Evolutionary conservation across 2,797 vertebrate species (phyloP).

Genomic region (Oreochromis mossambicus): DNA sequence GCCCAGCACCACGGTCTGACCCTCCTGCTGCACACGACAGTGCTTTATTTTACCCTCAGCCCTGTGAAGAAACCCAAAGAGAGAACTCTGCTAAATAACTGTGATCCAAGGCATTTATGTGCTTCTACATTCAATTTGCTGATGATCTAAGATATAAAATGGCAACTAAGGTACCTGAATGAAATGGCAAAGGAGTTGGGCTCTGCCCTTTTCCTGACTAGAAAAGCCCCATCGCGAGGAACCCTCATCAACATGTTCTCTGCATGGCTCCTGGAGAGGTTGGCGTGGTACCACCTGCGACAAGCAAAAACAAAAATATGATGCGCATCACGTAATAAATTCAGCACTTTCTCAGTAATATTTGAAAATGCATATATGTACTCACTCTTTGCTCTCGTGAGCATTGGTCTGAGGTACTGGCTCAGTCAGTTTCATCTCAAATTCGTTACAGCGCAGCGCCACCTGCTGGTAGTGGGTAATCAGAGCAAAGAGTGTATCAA

Average conservation of each 20-base stretch:
- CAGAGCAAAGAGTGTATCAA: slow-evolving; percentile 94
- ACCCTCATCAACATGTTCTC: slow-evolving; percentile 99
- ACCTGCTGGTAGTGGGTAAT: slow-evolving; percentile 98
- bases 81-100: not conserved
- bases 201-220: slow-evolving; percentile 93
- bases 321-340: not conserved
- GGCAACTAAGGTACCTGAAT: slow-evolving; percentile 80
- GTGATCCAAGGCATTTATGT: not conserved
- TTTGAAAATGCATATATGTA: not conserved
- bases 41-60: slow-evolving; percentile 99
- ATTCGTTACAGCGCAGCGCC: slow-evolving; percentile 96
- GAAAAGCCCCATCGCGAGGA: slow-evolving; percentile 93
- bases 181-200: slow-evolving; percentile 96
- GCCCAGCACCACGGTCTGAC: slow-evolving; percentile 90
- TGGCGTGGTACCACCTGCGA: slow-evolving; percentile 95
- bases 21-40: slow-evolving; percentile 95
- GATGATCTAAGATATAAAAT: not conserved
- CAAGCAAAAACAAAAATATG: not conserved
- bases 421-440: slow-evolving; percentile 98
- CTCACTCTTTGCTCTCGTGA: slow-evolving; percentile 99
- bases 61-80: slow-evolving; percentile 57
- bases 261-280: slow-evolving; percentile 88
- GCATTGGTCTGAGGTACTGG: slow-evolving; percentile 97
- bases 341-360: not conserved
- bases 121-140: not conserved